These are phyloP conservation scores for Phoebastria nigripes DNA, from an alignment of 2,797 vertebrate genomes.

Conservation along the genomic window DNA sequence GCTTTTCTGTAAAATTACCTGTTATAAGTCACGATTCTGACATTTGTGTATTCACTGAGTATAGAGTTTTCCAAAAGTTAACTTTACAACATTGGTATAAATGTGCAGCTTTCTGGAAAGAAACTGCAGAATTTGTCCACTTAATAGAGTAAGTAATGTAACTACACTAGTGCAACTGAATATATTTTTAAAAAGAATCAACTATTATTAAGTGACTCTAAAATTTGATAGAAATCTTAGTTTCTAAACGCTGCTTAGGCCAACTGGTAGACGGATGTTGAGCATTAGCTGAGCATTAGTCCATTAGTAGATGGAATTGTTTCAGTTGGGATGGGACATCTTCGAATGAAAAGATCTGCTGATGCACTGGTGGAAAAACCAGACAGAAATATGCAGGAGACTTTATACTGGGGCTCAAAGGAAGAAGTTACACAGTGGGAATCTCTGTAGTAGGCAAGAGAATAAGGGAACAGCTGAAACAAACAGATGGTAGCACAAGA, in stretches of 20 bases:
- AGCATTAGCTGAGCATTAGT: neutral
- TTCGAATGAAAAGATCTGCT: neutral
- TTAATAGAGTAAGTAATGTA: neutral
- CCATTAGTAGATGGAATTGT: neutral
- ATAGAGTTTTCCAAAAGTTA: neutral
- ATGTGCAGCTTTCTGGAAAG: neutral
- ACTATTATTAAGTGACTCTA: neutral
- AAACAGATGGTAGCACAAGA: neutral
- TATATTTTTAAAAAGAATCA: neutral
- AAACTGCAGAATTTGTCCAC: neutral
- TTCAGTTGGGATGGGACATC: neutral
- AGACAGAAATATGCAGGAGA: neutral
- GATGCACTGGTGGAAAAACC: neutral
- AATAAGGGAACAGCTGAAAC: neutral
- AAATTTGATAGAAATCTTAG: neutral
- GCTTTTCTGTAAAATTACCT: neutral
- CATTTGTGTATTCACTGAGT: neutral
- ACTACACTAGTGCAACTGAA: neutral
- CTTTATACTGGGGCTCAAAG: neutral
- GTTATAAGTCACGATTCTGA: neutral
- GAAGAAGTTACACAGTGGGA: neutral
- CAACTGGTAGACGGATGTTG: accelerated
- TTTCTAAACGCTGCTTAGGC: neutral
- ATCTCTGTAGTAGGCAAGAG: neutral
- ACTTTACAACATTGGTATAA: neutral